Evolutionary conservation across 2,797 vertebrate species (phyloP).

Genomic region (Mionectes olivaceus): DNA sequence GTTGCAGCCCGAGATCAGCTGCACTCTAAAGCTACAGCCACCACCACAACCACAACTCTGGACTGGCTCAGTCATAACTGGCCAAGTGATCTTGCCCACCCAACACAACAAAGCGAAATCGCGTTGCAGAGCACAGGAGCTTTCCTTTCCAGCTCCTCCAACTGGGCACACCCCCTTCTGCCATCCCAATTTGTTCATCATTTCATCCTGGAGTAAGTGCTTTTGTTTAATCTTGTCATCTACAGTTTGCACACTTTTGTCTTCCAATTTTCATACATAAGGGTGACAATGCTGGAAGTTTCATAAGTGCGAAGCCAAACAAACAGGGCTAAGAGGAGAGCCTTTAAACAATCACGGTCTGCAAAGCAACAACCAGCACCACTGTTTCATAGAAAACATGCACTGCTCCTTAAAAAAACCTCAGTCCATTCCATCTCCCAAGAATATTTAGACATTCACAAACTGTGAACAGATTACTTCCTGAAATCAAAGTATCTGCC

Average conservation of each 20-base stretch:
- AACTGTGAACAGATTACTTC: background rate
- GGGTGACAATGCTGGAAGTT: slow-evolving; percentile 1
- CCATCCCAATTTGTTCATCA: background rate
- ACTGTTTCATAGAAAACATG: background rate
- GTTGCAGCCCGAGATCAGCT: background rate
- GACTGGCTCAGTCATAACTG: background rate
- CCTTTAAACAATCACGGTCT: background rate
- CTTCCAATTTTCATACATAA: slow-evolving; percentile 31
- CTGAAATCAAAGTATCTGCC: slow-evolving; percentile 1
- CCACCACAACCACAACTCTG: background rate
- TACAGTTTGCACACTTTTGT: slow-evolving; percentile 32
- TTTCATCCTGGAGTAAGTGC: background rate
- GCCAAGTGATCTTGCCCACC: background rate
- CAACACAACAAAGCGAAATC: background rate
- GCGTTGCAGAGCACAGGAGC: accelerated
- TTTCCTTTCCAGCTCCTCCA: background rate
- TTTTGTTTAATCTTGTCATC: slow-evolving; percentile 29
- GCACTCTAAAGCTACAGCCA: background rate
- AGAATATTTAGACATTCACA: background rate
- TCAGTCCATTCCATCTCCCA: background rate
- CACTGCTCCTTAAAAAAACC: background rate
- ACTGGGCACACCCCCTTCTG: background rate
- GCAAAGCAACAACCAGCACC: background rate
- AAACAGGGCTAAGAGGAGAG: background rate
- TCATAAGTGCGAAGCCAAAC: background rate